phyloP scores from a whole-genome alignment of 2,888 invertebrate genomes.

The Boloria selene region DNA sequence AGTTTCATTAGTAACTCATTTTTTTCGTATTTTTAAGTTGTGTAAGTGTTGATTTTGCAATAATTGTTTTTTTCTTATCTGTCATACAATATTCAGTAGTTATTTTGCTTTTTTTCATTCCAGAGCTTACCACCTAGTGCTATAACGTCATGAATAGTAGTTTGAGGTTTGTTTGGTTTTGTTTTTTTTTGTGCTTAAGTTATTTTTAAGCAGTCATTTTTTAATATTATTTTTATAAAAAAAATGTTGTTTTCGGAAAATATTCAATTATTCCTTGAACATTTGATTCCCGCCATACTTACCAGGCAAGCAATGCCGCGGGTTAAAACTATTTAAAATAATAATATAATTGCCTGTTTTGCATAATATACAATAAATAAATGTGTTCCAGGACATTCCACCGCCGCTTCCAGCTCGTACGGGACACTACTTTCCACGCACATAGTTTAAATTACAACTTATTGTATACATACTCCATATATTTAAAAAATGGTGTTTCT shows the following conservation, averaged over 20 bases:
- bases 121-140: slow-evolving; percentile 74
- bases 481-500: slow-evolving; percentile 1
- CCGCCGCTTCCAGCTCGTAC: slow-evolving; percentile 77
- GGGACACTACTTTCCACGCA: slow-evolving; percentile 74
- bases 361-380: neutral
- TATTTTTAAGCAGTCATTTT: neutral
- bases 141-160: slow-evolving; percentile 59
- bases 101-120: slow-evolving; percentile 54
- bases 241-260: too few species aligned
- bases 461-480: slow-evolving; percentile 5
- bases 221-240: neutral
- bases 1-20: too few species aligned
- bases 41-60: neutral
- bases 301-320: too few species aligned
- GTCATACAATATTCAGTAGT: neutral
- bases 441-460: slow-evolving; percentile 54
- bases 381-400: slow-evolving; percentile 67
- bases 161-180: slow-evolving; percentile 63
- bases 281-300: neutral
- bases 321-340: too few species aligned
- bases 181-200: slow-evolving; percentile 35
- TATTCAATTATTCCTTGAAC: too few species aligned
- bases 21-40: too few species aligned
- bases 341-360: too few species aligned
- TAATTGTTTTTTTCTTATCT: neutral